phyloP scores from a whole-genome alignment of 2,113 vertebrate genomes.

The Bufo gargarizans region DNA sequence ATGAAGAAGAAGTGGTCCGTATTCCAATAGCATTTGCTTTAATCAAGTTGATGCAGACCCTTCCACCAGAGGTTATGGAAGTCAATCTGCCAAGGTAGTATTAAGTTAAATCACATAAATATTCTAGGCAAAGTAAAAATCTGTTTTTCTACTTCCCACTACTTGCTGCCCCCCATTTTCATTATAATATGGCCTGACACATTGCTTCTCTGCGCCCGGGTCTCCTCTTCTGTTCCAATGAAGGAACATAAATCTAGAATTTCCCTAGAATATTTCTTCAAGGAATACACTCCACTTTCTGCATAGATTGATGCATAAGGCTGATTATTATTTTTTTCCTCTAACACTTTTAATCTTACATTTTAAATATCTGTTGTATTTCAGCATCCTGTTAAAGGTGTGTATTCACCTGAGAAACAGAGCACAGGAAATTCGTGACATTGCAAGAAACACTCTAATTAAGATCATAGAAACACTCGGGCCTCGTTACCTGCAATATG shows the following conservation, averaged over 20 bases:
- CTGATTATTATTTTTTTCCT: not conserved
- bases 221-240: not conserved
- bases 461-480: constrained; percentile 92
- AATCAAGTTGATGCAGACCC: constrained; percentile 92
- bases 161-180: too few relatives aligned
- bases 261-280: not conserved
- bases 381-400: constrained; percentile 91
- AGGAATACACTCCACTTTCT: not conserved
- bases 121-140: too few relatives aligned
- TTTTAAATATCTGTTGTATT: constrained; percentile 17
- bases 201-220: too few relatives aligned
- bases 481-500: constrained; percentile 83
- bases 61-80: constrained; percentile 88
- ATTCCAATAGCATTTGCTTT: constrained; percentile 93
- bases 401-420: constrained; percentile 90
- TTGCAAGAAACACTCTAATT: constrained; percentile 86
- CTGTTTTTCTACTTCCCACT: too few relatives aligned
- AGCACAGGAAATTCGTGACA: constrained; percentile 91
- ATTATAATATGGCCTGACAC: too few relatives aligned
- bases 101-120: too few relatives aligned
- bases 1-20: constrained; percentile 90
- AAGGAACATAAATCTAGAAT: not conserved
- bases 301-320: not conserved
- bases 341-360: not conserved
- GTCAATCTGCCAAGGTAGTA: constrained; percentile 85